Conservation (phyloP, 2,888 invertebrate genomes). For the Stenodema calcarata region DNA sequence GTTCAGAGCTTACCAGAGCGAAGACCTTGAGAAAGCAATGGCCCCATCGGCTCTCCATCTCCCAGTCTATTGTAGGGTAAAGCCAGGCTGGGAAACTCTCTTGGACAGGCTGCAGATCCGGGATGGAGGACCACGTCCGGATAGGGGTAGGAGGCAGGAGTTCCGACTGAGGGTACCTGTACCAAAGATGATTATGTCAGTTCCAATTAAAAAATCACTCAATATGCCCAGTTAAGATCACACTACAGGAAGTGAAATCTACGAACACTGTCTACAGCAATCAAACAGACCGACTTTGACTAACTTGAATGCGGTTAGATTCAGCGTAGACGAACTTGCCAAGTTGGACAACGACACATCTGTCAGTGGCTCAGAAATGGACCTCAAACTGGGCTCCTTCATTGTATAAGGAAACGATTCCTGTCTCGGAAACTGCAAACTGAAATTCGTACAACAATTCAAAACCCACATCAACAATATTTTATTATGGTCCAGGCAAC, state of each 20-base stretch:
- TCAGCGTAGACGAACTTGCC: no score
- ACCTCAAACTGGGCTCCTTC: no score
- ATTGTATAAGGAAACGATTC: no score
- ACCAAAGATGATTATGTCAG: neutral
- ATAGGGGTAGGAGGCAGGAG: neutral
- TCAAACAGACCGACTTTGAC: no score
- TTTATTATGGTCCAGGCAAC: no score
- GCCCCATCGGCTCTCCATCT: neutral
- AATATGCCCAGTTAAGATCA: no score
- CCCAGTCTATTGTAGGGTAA: neutral
- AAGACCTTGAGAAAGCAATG: conserved; percentile 12
- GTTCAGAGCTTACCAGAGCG: neutral
- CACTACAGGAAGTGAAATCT: no score
- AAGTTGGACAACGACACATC: no score
- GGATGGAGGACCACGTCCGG: neutral
- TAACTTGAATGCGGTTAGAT: no score
- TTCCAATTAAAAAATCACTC: neutral
- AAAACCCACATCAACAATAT: neutral
- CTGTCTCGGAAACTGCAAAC: no score
- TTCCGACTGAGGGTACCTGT: neutral
- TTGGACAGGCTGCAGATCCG: neutral
- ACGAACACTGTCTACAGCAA: no score
- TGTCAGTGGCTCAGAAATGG: no score
- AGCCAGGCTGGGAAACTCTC: neutral
- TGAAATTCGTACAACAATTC: neutral